Base-by-base conservation (phyloP, 2,888 invertebrate species). In the Branchellion lobata region DNA sequence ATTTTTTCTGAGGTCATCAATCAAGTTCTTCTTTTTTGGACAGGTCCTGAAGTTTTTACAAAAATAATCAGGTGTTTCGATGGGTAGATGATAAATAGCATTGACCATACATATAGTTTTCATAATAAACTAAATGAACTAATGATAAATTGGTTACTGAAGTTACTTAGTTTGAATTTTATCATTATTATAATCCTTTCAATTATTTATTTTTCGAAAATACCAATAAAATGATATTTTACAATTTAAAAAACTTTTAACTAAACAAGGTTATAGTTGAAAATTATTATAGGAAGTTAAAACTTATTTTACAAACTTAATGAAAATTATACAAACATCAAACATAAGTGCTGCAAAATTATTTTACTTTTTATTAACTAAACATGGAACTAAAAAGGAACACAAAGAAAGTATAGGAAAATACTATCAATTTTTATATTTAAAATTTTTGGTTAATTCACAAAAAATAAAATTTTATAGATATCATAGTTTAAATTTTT, bases 1-100 rank as follows among this genome's bases (percentile, higher is more conserved):
- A 79, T 57, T 34, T 61, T n/a, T 29, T 78, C 78, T 78, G 40
- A 57, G 5, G 14, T 57, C 61, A 57, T 57, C 40, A 33, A 76
- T 5, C 21, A 18, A 29, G 21, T 29, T 33, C 27, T 29, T 33
- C 2, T 29, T 14, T 34, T 57, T 57, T 18, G n/a, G 8, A n/a
- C 3, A 57, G 5, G 40, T 40, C n/a, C n/a, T n/a, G n/a, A n/a
- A n/a, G n/a, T n/a, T n/a, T n/a, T n/a, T n/a, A n/a, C n/a, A n/a
- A n/a, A n/a, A n/a, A n/a, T n/a, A n/a, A n/a, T n/a, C n/a, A n/a
- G n/a, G n/a, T n/a, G n/a, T n/a, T n/a, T n/a, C n/a, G n/a, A n/a
- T n/a, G n/a, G n/a, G n/a, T 40, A 40, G 8, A 8, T 40, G 14
- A 40, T 40, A 8, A 14, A 40, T 40, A 14, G 5, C 40, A 8